Evolutionary conservation across 2,888 invertebrate species (phyloP).

Genomic region (Stomorhina lunata): DNA sequence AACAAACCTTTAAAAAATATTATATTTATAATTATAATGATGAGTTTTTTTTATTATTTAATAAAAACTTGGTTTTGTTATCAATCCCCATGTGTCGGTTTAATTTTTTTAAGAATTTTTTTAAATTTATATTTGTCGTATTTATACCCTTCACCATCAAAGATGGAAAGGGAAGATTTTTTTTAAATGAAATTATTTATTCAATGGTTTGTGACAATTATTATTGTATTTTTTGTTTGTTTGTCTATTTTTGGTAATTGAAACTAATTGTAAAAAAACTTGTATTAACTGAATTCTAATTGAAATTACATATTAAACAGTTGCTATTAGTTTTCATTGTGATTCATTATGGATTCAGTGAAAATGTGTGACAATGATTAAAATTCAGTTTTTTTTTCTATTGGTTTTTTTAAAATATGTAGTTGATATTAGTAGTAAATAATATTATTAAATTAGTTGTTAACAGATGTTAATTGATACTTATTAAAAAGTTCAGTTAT

Average conservation of each 20-base stretch:
- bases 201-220: not conserved
- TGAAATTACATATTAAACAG: too few relatives aligned
- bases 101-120: constrained; percentile 3
- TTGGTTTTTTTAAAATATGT: not conserved
- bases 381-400: not conserved
- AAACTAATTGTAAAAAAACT: not conserved
- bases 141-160: too few relatives aligned
- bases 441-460: too few relatives aligned
- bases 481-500: too few relatives aligned
- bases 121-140: not conserved
- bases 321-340: not conserved
- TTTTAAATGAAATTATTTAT: not conserved
- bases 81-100: constrained; percentile 12
- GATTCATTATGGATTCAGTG: constrained; percentile 9
- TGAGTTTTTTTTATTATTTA: not conserved
- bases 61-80: constrained; percentile 23
- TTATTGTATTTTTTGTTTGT: not conserved
- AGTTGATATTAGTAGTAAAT: too few relatives aligned
- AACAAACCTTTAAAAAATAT: too few relatives aligned
- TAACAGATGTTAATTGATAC: too few relatives aligned
- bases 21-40: too few relatives aligned
- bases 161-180: too few relatives aligned
- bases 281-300: not conserved
- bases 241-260: too few relatives aligned
- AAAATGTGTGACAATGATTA: not conserved